These are phyloP conservation scores for Grapholita molesta DNA, from an alignment of 1,140 invertebrate genomes.

Conservation along the genomic window DNA sequence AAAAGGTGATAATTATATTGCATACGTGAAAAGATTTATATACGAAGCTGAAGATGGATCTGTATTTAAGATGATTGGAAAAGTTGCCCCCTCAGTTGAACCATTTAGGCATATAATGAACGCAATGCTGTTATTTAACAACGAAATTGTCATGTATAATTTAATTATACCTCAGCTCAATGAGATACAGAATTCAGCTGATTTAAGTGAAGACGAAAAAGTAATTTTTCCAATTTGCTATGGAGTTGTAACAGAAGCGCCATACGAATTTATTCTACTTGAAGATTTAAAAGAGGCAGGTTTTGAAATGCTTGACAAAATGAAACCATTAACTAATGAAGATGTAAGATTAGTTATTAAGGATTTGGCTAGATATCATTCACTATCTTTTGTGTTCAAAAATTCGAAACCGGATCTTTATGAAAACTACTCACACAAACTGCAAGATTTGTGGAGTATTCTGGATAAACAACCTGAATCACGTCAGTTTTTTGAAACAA, in stretches of 20 bases:
- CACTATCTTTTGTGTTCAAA: conserved; percentile 28
- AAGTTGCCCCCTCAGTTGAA: conserved; percentile 21
- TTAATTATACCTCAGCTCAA: neutral
- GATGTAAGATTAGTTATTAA: conserved; percentile 24
- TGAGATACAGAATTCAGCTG: neutral
- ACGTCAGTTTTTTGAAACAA: neutral
- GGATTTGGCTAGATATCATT: conserved; percentile 29
- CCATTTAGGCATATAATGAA: neutral
- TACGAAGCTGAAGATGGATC: conserved; percentile 19
- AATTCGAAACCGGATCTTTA: conserved; percentile 22
- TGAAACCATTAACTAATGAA: conserved; percentile 24
- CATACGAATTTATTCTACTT: conserved; percentile 31
- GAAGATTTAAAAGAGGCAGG: conserved; percentile 31
- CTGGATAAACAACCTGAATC: neutral
- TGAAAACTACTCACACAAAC: conserved; percentile 13
- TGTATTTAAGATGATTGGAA: conserved; percentile 26
- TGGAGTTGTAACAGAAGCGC: conserved; percentile 27
- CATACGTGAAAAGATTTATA: conserved; percentile 29
- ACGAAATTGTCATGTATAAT: neutral
- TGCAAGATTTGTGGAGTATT: conserved; percentile 20
- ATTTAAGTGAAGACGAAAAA: neutral
- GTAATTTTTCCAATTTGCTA: conserved; percentile 30
- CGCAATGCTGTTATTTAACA: conserved; percentile 9
- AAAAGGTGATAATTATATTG: conserved; percentile 38
- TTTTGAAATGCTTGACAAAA: conserved; percentile 30